phyloP scores from a whole-genome alignment of 2,797 vertebrate species.

The Phataginus tricuspis region DNA sequence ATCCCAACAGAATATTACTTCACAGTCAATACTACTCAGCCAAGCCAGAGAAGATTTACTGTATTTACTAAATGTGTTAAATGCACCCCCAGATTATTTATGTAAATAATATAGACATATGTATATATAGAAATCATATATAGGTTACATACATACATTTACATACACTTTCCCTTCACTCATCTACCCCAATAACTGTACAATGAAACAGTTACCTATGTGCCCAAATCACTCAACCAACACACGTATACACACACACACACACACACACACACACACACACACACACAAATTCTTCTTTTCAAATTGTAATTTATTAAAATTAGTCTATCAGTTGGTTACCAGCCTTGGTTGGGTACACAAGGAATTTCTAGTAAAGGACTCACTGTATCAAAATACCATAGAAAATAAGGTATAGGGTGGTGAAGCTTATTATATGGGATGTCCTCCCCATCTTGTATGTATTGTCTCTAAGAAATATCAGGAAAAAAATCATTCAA shows the following conservation, averaged over 20 bases:
- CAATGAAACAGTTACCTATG: not conserved
- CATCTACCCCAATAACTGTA: not conserved
- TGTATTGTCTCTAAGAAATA: not conserved
- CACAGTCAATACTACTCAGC: not conserved
- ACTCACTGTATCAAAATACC: not conserved
- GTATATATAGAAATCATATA: not conserved
- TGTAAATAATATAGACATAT: not conserved
- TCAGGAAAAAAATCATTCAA: not conserved
- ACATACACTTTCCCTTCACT: not conserved
- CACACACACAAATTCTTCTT: not conserved
- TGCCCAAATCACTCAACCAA: not conserved
- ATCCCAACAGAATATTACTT: not conserved
- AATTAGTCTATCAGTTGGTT: not conserved
- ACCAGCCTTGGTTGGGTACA: not conserved
- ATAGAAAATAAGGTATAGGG: not conserved
- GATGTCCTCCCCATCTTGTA: not conserved
- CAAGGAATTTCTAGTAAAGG: not conserved
- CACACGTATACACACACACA: not conserved
- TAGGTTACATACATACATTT: not conserved
- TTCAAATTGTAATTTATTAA: not conserved
- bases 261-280: not conserved
- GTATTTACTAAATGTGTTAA: not conserved
- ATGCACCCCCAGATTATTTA: not conserved
- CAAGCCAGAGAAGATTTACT: not conserved
- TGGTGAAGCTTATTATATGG: not conserved